Conservation (phyloP, 2,113 vertebrate species). For the Spea multiplicata region DNA sequence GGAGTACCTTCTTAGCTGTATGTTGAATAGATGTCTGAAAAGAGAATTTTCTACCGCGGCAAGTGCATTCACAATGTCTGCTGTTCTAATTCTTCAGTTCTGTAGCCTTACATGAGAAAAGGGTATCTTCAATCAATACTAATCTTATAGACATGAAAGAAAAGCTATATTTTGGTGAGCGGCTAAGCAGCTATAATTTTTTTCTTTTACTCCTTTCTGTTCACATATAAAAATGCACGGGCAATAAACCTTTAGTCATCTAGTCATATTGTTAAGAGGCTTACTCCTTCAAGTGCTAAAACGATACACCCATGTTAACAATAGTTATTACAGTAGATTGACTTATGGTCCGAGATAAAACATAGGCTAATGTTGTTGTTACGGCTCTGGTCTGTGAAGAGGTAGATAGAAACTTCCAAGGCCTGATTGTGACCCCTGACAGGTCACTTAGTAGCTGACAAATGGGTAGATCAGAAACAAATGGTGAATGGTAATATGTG, state of each 20-base stretch:
- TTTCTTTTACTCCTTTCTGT: slow-evolving; percentile 15
- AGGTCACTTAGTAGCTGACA: slow-evolving; percentile 35
- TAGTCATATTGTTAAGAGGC: slow-evolving; percentile 23
- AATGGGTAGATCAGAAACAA: slow-evolving; percentile 34
- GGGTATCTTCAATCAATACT: slow-evolving; percentile 24
- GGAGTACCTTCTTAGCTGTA: slow-evolving; percentile 24
- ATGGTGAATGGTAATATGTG: slow-evolving; percentile 32
- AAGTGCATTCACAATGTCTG: slow-evolving; percentile 29
- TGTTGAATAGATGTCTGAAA: slow-evolving; percentile 34
- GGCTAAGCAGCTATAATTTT: slow-evolving; percentile 38
- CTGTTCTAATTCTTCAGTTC: slow-evolving; percentile 15
- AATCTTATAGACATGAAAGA: slow-evolving; percentile 28
- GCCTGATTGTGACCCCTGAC: slow-evolving; percentile 34
- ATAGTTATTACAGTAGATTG: slow-evolving; percentile 17
- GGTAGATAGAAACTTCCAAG: slow-evolving; percentile 13
- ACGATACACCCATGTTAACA: slow-evolving; percentile 24
- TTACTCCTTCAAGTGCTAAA: slow-evolving; percentile 19
- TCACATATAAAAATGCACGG: slow-evolving; percentile 22
- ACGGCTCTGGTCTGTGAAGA: slow-evolving; percentile 5
- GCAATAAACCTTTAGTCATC: slow-evolving; percentile 33
- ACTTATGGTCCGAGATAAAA: slow-evolving; percentile 31
- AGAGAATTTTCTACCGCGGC: slow-evolving; percentile 26
- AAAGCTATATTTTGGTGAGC: slow-evolving; percentile 25
- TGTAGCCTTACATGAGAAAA: slow-evolving; percentile 31
- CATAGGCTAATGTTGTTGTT: slow-evolving; percentile 6